Conservation (phyloP, 1,140 invertebrate species). For the Drosophila willistoni region DNA sequence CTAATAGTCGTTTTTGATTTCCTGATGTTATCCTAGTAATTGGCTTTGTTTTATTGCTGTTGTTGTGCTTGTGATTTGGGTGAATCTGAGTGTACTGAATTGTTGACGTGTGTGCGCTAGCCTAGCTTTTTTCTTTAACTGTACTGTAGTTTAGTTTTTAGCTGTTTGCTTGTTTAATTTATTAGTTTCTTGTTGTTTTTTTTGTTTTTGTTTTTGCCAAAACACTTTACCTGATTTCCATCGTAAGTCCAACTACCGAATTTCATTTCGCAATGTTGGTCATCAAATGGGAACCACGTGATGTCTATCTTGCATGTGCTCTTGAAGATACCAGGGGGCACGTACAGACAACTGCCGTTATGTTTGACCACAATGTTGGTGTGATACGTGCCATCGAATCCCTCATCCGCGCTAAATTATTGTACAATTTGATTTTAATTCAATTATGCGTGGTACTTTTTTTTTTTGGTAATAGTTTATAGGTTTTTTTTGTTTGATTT, state of each 20-base stretch:
- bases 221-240: constrained; percentile 91
- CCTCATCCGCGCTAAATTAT: constrained; percentile 95
- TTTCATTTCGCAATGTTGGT: constrained; percentile 98
- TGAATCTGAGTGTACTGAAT: constrained; percentile 10
- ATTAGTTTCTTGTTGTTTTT: constrained; percentile 33
- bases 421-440: constrained; percentile 79
- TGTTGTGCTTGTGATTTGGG: constrained; percentile 44
- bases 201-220: constrained; percentile 37
- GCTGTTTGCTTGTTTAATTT: constrained; percentile 37
- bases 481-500: constrained; percentile 35
- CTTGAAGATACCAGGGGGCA: constrained; percentile 98
- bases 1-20: neutral
- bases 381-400: constrained; percentile 98
- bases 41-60: constrained; percentile 12
- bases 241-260: constrained; percentile 98
- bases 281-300: constrained; percentile 99
- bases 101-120: constrained; percentile 24
- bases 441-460: constrained; percentile 38
- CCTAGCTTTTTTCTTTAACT: constrained; percentile 29
- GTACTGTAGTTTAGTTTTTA: constrained; percentile 42
- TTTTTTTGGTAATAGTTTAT: constrained; percentile 22
- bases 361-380: constrained; percentile 98
- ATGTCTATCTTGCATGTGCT: constrained; percentile 99
- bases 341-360: constrained; percentile 97
- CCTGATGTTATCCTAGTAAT: neutral